phyloP scores from a whole-genome alignment of 2,888 invertebrate genomes.

The Isotomurus palustris region DNA sequence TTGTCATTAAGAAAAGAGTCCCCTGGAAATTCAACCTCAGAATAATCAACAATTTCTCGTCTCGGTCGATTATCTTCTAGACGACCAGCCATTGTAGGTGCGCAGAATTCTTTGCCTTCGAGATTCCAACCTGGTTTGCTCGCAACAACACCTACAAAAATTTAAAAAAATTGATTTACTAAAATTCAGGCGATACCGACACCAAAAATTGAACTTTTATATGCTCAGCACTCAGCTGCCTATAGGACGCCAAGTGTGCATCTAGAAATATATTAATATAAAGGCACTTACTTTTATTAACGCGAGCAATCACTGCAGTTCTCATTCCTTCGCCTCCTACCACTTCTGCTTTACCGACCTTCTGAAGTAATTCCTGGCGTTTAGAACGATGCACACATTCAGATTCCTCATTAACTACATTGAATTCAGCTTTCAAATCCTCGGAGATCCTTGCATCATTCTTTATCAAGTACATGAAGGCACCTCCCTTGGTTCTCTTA shows the following conservation, averaged over 20 bases:
- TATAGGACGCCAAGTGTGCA: no score
- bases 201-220: no score
- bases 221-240: no score
- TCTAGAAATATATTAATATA: no score
- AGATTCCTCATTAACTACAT: neutral
- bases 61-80: neutral
- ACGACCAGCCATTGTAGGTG: neutral
- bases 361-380: no score
- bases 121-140: neutral
- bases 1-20: neutral
- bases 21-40: neutral
- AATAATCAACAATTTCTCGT: neutral
- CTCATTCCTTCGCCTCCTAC: neutral
- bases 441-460: neutral
- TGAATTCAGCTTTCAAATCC: neutral
- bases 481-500: neutral
- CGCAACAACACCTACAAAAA: no score
- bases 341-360: neutral
- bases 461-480: conserved; percentile 2
- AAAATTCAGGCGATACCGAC: no score
- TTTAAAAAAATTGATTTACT: no score
- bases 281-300: no score
- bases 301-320: no score
- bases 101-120: neutral
- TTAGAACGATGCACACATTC: no score